Conservation (phyloP, 2,113 vertebrate species). For the Arizona elegans region DNA sequence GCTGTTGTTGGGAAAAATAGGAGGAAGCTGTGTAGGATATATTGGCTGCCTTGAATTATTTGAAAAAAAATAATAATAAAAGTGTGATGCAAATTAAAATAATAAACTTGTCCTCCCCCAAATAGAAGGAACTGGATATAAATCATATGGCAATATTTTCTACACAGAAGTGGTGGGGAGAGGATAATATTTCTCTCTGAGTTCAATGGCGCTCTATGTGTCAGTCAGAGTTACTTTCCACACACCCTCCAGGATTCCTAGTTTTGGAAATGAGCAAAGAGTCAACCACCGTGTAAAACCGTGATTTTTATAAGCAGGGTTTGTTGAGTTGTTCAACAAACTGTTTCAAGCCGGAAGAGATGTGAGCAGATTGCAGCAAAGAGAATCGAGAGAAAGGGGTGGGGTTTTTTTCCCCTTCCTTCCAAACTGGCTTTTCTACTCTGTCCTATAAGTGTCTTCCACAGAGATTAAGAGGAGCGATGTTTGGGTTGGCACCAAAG, state of each 20-base stretch:
- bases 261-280: not conserved
- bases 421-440: not conserved
- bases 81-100: too few species aligned
- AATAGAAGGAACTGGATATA: not conserved
- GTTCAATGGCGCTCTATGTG: not conserved
- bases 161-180: not conserved
- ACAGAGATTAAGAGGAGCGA: not conserved
- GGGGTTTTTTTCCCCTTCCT: too few species aligned
- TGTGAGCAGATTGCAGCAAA: not conserved
- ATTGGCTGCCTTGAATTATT: too few species aligned
- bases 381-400: not conserved
- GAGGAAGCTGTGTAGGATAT: too few species aligned
- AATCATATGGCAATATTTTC: not conserved
- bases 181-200: not conserved
- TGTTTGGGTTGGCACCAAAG: not conserved
- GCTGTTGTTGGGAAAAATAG: too few species aligned
- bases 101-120: too few species aligned
- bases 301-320: not conserved
- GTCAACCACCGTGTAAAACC: not conserved
- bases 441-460: not conserved
- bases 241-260: not conserved
- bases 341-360: not conserved
- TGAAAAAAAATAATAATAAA: too few species aligned
- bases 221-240: accelerated
- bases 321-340: not conserved